phyloP scores from a whole-genome alignment of 2,888 invertebrate species.

The Hipparchia semele region DNA sequence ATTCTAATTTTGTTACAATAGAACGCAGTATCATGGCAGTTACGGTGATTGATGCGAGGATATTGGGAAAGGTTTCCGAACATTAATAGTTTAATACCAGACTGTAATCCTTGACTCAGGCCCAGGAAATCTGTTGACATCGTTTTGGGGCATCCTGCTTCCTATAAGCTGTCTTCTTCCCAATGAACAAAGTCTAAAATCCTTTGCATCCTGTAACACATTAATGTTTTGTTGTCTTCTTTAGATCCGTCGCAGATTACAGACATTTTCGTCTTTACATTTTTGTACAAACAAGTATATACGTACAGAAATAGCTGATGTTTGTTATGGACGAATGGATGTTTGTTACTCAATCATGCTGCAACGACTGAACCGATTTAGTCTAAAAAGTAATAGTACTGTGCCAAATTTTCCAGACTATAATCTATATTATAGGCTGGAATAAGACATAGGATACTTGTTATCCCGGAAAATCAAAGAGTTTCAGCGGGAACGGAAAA shows the following conservation, averaged over 20 bases:
- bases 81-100: constrained; percentile 1
- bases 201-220: neutral
- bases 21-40: constrained; percentile 11
- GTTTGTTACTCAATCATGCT: too few relatives aligned
- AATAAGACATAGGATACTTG: too few relatives aligned
- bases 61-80: constrained; percentile 19
- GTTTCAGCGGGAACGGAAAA: too few relatives aligned
- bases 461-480: too few relatives aligned
- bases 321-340: too few relatives aligned
- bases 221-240: neutral
- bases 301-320: too few relatives aligned
- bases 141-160: neutral
- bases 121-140: constrained; percentile 19
- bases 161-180: neutral
- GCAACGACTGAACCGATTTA: too few relatives aligned
- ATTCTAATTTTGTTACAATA: constrained; percentile 14
- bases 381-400: too few relatives aligned
- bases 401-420: too few relatives aligned
- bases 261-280: neutral
- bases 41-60: neutral
- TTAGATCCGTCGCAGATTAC: neutral
- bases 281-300: too few relatives aligned
- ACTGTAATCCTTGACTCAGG: constrained; percentile 17
- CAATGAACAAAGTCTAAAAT: constrained; percentile 3
- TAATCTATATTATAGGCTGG: too few relatives aligned